These are phyloP conservation scores for Vanessa cardui DNA, from an alignment of 2,888 invertebrate species.

Conservation along the genomic window DNA sequence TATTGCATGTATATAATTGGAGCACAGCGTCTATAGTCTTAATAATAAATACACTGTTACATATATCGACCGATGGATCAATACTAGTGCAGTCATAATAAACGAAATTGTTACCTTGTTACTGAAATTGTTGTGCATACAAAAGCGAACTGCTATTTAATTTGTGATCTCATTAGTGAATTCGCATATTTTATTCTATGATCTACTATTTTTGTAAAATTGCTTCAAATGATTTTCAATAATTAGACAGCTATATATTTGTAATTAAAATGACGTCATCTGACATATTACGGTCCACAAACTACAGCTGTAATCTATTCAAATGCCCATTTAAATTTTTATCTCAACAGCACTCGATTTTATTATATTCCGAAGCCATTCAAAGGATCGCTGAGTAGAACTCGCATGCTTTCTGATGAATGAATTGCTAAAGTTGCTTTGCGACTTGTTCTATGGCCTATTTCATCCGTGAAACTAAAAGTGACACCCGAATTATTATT, in stretches of 20 bases:
- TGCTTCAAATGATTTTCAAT: too few relatives aligned
- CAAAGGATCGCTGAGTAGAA: neutral
- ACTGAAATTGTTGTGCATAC: neutral
- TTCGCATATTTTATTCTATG: neutral
- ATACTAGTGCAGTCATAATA: neutral
- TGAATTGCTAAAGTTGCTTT: neutral
- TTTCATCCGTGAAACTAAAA: neutral
- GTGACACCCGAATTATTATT: neutral
- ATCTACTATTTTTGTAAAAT: neutral
- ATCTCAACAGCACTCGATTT: neutral
- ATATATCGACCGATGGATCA: neutral
- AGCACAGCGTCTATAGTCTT: neutral
- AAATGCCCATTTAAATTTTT: neutral
- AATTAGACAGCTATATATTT: too few relatives aligned
- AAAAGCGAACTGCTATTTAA: neutral
- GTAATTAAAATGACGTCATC: neutral
- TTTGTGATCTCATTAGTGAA: neutral
- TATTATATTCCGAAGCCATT: constrained; percentile 5
- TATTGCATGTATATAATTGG: neutral
- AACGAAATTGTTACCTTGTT: neutral
- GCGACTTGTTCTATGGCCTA: neutral
- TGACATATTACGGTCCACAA: neutral
- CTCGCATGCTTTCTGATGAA: neutral
- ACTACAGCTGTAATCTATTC: neutral
- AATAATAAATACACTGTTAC: neutral